Evolutionary conservation across 1,140 invertebrate species (phyloP).

Genomic region (Caerostris darwini): DNA sequence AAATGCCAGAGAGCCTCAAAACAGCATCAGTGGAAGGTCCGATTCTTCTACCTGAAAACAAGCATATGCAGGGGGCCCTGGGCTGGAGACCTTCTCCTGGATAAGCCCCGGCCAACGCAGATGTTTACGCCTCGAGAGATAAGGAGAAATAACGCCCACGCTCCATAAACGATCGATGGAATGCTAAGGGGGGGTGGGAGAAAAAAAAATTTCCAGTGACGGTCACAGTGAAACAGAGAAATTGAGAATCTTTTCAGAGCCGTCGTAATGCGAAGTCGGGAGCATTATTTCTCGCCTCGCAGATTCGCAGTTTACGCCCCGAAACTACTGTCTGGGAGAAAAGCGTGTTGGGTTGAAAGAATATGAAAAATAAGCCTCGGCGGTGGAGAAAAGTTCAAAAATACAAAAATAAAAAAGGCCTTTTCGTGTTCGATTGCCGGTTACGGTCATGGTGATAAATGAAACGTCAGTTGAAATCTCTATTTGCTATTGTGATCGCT

Average conservation of each 20-base stretch:
- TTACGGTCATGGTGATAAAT: not conserved
- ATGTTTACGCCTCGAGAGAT: slow-evolving; percentile 25
- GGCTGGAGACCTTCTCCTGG: not conserved
- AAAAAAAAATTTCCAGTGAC: not conserved
- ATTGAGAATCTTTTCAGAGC: not conserved
- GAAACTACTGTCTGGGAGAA: slow-evolving; percentile 4
- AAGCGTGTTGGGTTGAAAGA: not conserved
- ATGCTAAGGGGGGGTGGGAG: not conserved
- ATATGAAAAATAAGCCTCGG: not conserved
- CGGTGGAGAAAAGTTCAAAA: not conserved
- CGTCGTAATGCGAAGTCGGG: not conserved
- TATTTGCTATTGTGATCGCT: not conserved
- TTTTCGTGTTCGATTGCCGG: not conserved
- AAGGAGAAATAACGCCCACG: slow-evolving; percentile 14
- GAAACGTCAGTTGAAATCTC: not conserved
- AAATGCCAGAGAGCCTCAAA: not conserved
- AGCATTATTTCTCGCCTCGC: slow-evolving; percentile 16
- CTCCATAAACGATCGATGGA: slow-evolving; percentile 27
- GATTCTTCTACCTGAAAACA: slow-evolving; percentile 7
- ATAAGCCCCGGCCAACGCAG: slow-evolving; percentile 15
- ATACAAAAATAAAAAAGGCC: not conserved
- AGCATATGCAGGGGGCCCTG: not conserved
- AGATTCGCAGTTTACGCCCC: not conserved
- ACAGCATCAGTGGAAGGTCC: not conserved
- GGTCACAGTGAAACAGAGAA: not conserved